Base-by-base conservation (phyloP, 2,113 vertebrate species). In the Xiphophorus couchianus region DNA sequence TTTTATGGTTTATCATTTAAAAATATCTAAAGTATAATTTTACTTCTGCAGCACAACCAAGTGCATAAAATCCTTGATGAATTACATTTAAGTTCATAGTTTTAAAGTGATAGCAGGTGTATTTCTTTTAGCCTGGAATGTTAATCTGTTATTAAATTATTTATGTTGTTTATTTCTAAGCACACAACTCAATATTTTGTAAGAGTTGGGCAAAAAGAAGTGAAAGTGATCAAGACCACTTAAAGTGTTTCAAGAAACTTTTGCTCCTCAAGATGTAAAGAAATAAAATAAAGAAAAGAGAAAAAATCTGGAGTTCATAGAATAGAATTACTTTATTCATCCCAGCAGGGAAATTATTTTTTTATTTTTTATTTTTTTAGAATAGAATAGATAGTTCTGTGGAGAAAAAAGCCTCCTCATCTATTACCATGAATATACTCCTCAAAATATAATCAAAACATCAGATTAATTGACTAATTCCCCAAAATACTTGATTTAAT, bases 401-500 rank as follows among this genome's bases (percentile, higher is more conserved):
- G 51, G 51, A 58, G 22, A 73, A 33, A 31, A 63, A 31, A 63
- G 30, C 31, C 19, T 65, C 19, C 63, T 58, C 51, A 58, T n/a
- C 2, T 25, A 58, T 58, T 22, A n/a, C 9, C 25, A 58, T n/a
- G 22, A 58, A 58, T 58, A n/a, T 58, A 11, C 51, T 7, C 19
- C 22, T 58, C 51, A n/a, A 8, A 58, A 31, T 9, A 63, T 63
- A 11, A 9, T 15, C 13, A 42, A 66, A 28, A 42, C 28, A 35
- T 28, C 65, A 66, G 14, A 22, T 58, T 73, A 70, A 88, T 82
- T 70, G 83, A 89, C 78, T 80, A 80, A 80, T 66, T 81, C 66
- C 10, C 2, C 71, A 65, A 68, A 82, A 73, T 37, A 78, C 71
- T 86, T 72, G 51, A 48, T 19, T 48, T 48, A 74, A 76, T 68